phyloP scores from a whole-genome alignment of 2,888 invertebrate genomes.

The Synanthedon tipuliformis region DNA sequence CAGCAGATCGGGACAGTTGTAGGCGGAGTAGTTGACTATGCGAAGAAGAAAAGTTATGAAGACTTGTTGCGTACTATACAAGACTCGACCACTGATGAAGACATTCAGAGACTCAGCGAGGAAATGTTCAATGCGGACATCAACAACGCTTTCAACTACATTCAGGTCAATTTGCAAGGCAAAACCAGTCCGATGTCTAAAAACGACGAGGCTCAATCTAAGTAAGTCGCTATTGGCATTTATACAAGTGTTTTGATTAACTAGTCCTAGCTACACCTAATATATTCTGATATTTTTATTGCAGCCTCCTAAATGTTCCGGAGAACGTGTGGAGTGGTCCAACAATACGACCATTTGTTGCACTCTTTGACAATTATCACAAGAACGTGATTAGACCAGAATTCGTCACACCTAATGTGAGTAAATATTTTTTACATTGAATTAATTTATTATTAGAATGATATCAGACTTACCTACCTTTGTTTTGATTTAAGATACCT shows the following conservation, averaged over 20 bases:
- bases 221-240: slow-evolving; percentile 65
- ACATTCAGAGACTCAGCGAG: slow-evolving; percentile 78
- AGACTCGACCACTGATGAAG: slow-evolving; percentile 73
- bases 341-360: slow-evolving; percentile 76
- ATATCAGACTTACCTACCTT: too few relatives aligned
- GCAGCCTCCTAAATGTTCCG: slow-evolving; percentile 76
- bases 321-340: slow-evolving; percentile 73
- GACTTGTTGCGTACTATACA: slow-evolving; percentile 52
- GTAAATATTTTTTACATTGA: slow-evolving; percentile 13
- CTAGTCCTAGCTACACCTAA: neutral
- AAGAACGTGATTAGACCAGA: slow-evolving; percentile 75
- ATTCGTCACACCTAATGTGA: slow-evolving; percentile 70
- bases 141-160: slow-evolving; percentile 79
- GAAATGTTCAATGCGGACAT: slow-evolving; percentile 77
- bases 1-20: slow-evolving; percentile 59
- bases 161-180: slow-evolving; percentile 80
- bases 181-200: slow-evolving; percentile 77
- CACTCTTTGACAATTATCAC: slow-evolving; percentile 84
- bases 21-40: slow-evolving; percentile 60
- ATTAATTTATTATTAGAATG: neutral
- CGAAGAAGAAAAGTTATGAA: slow-evolving; percentile 61
- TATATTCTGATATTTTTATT: slow-evolving; percentile 10
- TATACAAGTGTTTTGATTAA: neutral
- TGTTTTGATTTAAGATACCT: too few relatives aligned
- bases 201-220: slow-evolving; percentile 78